Evolutionary conservation across 1,140 invertebrate species (phyloP).

Genomic region (Ceratina calcarata): DNA sequence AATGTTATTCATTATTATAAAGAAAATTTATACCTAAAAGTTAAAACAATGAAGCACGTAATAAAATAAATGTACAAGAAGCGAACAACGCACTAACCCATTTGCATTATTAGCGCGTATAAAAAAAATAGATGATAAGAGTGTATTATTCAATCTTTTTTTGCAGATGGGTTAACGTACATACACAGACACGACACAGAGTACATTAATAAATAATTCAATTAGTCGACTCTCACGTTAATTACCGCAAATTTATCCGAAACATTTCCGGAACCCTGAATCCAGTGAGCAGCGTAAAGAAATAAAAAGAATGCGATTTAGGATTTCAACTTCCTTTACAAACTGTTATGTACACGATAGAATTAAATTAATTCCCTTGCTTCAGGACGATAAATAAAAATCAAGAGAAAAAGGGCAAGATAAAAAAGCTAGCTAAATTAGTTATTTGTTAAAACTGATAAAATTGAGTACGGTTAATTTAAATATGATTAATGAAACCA

Average conservation of each 20-base stretch:
- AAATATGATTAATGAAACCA: not conserved
- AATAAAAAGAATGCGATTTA: conserved; percentile 48
- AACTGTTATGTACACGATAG: conserved; percentile 16
- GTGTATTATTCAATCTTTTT: too few relatives aligned
- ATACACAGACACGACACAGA: conserved; percentile 25
- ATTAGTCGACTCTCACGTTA: conserved; percentile 63
- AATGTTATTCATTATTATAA: not conserved
- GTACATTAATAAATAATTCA: conserved; percentile 46
- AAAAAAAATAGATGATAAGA: too few relatives aligned
- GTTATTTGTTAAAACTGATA: too few relatives aligned
- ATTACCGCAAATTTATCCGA: conserved; percentile 79
- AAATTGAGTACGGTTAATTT: not conserved
- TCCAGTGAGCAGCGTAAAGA: conserved; percentile 64
- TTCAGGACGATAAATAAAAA: conserved; percentile 54
- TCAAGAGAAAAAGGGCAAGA: too few relatives aligned
- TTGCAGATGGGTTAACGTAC: not conserved
- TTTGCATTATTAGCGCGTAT: too few relatives aligned
- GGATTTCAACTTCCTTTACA: not conserved
- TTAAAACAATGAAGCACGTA: not conserved
- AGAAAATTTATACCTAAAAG: not conserved
- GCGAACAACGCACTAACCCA: not conserved
- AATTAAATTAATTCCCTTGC: conserved; percentile 34
- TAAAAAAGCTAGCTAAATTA: not conserved
- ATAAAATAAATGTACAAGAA: conserved; percentile 15
- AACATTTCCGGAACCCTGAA: conserved; percentile 71